These are phyloP conservation scores for Brachionus asplanchnoidis DNA, from an alignment of 1,140 invertebrate genomes.

Conservation along the genomic window DNA sequence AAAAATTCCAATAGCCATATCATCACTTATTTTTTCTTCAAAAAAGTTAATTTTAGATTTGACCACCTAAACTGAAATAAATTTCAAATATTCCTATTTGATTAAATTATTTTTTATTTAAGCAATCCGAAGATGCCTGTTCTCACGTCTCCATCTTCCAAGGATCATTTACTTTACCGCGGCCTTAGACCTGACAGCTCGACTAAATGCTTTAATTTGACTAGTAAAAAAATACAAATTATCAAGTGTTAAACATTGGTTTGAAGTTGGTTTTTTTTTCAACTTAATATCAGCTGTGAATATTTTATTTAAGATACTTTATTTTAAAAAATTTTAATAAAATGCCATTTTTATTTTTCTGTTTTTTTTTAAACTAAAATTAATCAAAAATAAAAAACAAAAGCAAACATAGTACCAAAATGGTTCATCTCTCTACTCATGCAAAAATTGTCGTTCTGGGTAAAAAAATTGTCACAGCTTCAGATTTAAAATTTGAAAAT, in stretches of 20 bases:
- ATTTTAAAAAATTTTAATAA: neutral
- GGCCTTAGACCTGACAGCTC: conserved; percentile 2
- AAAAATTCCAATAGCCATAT: too few relatives aligned
- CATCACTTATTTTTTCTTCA: too few relatives aligned
- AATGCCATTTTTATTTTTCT: neutral
- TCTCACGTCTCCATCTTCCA: conserved; percentile 6
- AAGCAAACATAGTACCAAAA: too few relatives aligned
- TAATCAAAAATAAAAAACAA: too few relatives aligned
- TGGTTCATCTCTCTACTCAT: too few relatives aligned
- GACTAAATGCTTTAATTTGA: conserved; percentile 1
- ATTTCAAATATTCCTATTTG: too few relatives aligned
- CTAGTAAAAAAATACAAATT: conserved; percentile 11
- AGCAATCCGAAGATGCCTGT: conserved; percentile 15
- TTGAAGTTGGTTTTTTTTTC: neutral
- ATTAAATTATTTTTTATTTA: neutral
- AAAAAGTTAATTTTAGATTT: too few relatives aligned
- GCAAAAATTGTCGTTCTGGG: too few relatives aligned
- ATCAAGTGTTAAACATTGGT: neutral
- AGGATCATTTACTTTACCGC: conserved; percentile 2
- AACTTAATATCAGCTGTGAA: neutral
- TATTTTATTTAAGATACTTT: neutral
- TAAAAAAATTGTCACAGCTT: too few relatives aligned
- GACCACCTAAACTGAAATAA: too few relatives aligned
- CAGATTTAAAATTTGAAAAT: too few relatives aligned
- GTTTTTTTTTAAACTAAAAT: neutral